These are phyloP conservation scores for Epinephelus awoara DNA, from an alignment of 2,797 vertebrate genomes.

Conservation along the genomic window DNA sequence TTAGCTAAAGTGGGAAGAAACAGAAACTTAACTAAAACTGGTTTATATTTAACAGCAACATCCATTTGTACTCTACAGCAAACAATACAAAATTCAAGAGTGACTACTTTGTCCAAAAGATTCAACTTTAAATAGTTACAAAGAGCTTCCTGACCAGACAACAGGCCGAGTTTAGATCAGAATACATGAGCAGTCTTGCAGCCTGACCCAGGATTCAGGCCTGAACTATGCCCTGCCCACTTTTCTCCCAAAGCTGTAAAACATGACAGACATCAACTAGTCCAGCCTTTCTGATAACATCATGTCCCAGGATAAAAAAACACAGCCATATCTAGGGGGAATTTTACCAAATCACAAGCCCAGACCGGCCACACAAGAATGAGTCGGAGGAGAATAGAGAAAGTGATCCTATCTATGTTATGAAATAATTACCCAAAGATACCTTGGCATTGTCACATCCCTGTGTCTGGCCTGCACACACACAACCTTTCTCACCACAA, in stretches of 20 bases:
- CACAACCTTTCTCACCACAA: conserved; percentile 19
- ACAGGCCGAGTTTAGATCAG: not conserved
- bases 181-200: not conserved
- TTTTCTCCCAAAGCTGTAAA: conserved; percentile 11
- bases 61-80: no score
- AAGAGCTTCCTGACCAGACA: conserved; percentile 4
- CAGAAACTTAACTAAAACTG: no score
- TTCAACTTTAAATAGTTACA: not conserved
- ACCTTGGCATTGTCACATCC: conserved; percentile 20
- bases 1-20: no score
- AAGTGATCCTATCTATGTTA: conserved; percentile 23
- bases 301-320: conserved; percentile 12
- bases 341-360: conserved; percentile 43
- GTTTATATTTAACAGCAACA: no score
- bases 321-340: conserved; percentile 4
- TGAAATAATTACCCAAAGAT: conserved; percentile 45
- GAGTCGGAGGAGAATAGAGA: not conserved
- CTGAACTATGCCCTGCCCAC: conserved; percentile 5
- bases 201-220: not conserved
- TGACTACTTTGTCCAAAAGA: not conserved
- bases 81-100: no score
- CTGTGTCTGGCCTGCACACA: conserved; percentile 17
- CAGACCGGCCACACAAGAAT: conserved; percentile 35
- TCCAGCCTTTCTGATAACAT: conserved; percentile 13
- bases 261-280: conserved; percentile 11